phyloP scores from a whole-genome alignment of 92 coral and sea anemone species.

The Palythoa caribaeorum region DNA sequence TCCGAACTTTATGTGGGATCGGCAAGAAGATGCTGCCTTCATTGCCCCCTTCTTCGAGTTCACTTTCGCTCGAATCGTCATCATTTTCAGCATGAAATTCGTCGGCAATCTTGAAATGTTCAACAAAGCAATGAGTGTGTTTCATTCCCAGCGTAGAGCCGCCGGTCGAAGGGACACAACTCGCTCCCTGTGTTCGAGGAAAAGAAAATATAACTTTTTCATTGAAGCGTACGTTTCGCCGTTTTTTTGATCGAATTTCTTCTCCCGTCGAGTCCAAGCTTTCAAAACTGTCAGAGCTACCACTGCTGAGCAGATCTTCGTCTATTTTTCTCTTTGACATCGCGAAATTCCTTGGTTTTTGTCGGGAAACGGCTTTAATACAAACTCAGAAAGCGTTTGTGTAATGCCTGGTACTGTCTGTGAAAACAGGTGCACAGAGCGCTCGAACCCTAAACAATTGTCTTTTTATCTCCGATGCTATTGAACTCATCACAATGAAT shows the following conservation, averaged over 20 bases:
- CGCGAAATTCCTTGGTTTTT: neutral
- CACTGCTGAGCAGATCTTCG: constrained; percentile 79
- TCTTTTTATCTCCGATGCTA: constrained; percentile 45
- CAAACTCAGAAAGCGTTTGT: constrained; percentile 29
- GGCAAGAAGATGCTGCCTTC: constrained; percentile 82
- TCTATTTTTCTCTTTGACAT: constrained; percentile 87
- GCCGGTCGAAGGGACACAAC: constrained; percentile 97
- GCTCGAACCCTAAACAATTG: constrained; percentile 34
- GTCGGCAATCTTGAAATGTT: constrained; percentile 68
- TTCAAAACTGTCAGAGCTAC: constrained; percentile 79
- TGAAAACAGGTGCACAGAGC: constrained; percentile 32
- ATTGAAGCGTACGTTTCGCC: constrained; percentile 83
- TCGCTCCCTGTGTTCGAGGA: constrained; percentile 96
- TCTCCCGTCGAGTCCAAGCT: constrained; percentile 79
- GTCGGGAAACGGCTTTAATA: neutral
- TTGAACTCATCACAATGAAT: constrained; percentile 46
- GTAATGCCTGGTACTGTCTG: constrained; percentile 39
- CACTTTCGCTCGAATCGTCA: constrained; percentile 67
- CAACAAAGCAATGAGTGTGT: constrained; percentile 86
- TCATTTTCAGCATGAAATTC: constrained; percentile 69
- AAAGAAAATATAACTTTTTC: constrained; percentile 91
- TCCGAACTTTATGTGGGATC: constrained; percentile 90
- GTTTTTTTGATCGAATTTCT: constrained; percentile 64
- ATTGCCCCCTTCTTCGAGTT: constrained; percentile 61
- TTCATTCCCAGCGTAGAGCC: constrained; percentile 98